Evolutionary conservation across 1,140 invertebrate species (phyloP), one percentile per base, ranked within the genome.

Genomic region (Diorhabda carinulata): DNA sequence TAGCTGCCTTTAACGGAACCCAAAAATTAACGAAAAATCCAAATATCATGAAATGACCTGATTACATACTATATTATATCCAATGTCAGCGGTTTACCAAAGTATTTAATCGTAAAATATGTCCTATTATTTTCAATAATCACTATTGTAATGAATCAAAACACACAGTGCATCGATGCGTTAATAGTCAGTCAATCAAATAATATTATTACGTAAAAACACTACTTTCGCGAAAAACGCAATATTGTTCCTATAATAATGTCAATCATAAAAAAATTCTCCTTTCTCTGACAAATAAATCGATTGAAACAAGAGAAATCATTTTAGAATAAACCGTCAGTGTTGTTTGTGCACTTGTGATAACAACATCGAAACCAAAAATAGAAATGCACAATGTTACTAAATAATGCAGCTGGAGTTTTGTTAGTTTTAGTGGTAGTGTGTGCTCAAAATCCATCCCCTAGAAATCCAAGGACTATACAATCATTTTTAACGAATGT

Each of bases 101-200:
- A 60, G 43, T 67, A 67, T 67, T 67, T 60, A 67, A 60, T 67
- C 57, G 52, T 59, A n/a, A 41, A 9, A 60, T 67, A 43, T 59
- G 57, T 10, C 43, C 57, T 56, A 10, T 58, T 59, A 60, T 43
- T 40, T 47, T 52, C n/a, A 67, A 60, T 67, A 60, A 58, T 40
- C 58, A 43, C 47, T 60, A 60, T 44, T 45, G 42, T 60, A 67
- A 67, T 52, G 6, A 52, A 44, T 41, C 57, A 25, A 47, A 47
- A 40, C 40, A 10, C 43, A 44, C 7, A 60, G 42, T 44, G 40
- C 58, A 60, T 44, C 43, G 57, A 67, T 67, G 65, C 65, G 45
- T 45, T 60, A 67, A 59, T 57, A 67, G 41, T 41, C 65, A 67
- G n/a, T 67, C 65, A 67, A 67, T 67, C 65, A 67, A 67, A 67